A percentile compares a stretch with the other conserved stretches of the same genome.
These are phyloP conservation scores for Steatornis caripensis DNA, from an alignment of 2,113 vertebrate species.

Conservation along the genomic window DNA sequence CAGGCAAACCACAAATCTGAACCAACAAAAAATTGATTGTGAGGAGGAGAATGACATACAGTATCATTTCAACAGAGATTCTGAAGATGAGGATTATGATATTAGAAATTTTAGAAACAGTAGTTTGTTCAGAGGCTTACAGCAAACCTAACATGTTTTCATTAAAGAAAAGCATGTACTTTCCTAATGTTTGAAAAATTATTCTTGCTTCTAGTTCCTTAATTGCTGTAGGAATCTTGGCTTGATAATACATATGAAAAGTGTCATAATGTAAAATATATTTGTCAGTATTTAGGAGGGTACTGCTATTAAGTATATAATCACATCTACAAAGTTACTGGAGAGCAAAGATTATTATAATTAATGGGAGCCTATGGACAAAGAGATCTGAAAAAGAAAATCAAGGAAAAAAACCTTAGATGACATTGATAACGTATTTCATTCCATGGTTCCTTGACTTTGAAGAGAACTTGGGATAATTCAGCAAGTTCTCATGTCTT, in stretches of 20 bases:
- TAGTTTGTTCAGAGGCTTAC: not conserved
- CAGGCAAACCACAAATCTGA: not conserved
- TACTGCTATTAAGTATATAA: not conserved
- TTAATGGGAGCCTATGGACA: not conserved
- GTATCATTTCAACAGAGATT: not conserved
- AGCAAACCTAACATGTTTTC: not conserved
- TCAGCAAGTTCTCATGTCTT: not conserved
- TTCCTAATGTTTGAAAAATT: not conserved
- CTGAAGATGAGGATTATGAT: not conserved
- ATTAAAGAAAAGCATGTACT: not conserved
- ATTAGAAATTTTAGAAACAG: not conserved
- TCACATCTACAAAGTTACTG: not conserved
- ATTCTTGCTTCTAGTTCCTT: not conserved
- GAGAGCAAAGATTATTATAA: not conserved
- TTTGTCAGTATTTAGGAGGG: not conserved
- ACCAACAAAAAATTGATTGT: not conserved
- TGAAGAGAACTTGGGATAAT: not conserved
- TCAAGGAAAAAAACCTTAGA: not conserved
- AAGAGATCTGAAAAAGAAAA: not conserved
- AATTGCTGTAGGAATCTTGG: not conserved
- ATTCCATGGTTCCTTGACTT: not conserved
- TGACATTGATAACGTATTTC: not conserved
- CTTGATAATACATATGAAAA: not conserved
- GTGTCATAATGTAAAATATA: not conserved
- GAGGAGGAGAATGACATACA: not conserved